Conservation (phyloP, 2,888 invertebrate species). For the Epistrophella euchroma region DNA sequence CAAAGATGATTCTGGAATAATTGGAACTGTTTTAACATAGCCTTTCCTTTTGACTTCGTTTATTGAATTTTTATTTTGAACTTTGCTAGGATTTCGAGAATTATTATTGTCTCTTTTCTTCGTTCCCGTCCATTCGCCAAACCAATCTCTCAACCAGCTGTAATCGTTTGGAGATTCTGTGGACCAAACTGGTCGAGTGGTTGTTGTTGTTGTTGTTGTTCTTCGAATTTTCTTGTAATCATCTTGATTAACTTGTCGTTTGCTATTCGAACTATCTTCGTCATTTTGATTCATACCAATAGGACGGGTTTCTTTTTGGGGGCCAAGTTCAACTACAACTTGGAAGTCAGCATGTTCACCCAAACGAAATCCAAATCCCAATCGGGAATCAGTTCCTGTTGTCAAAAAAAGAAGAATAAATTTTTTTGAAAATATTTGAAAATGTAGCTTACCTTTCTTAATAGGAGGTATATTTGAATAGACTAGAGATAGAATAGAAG, state of each 20-base stretch:
- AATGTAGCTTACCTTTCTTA: slow-evolving; percentile 88
- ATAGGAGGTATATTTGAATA: slow-evolving; percentile 94
- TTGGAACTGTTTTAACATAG: slow-evolving; percentile 79
- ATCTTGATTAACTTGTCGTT: slow-evolving; percentile 80
- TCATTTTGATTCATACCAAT: slow-evolving; percentile 84
- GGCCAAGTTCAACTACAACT: slow-evolving; percentile 90
- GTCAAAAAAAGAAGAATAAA: background rate
- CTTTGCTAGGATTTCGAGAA: slow-evolving; percentile 30
- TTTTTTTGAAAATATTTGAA: background rate
- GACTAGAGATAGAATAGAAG: slow-evolving; percentile 90
- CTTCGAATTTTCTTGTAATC: slow-evolving; percentile 76
- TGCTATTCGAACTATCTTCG: slow-evolving; percentile 79
- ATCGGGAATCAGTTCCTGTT: slow-evolving; percentile 90
- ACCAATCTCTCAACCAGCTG: slow-evolving; percentile 28
- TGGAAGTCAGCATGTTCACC: slow-evolving; percentile 93
- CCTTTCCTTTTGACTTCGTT: slow-evolving; percentile 67
- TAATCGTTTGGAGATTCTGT: slow-evolving; percentile 76
- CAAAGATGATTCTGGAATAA: slow-evolving; percentile 83
- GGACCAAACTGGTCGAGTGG: slow-evolving; percentile 70
- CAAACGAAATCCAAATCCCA: slow-evolving; percentile 91
- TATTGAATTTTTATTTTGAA: slow-evolving; percentile 59
- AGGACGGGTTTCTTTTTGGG: slow-evolving; percentile 90
- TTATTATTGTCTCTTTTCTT: slow-evolving; percentile 80
- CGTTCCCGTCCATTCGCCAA: slow-evolving; percentile 80
- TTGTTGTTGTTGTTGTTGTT: slow-evolving; percentile 43